Evolutionary conservation across 2,797 vertebrate species (phyloP).

Genomic region (Smutsia gigantea): DNA sequence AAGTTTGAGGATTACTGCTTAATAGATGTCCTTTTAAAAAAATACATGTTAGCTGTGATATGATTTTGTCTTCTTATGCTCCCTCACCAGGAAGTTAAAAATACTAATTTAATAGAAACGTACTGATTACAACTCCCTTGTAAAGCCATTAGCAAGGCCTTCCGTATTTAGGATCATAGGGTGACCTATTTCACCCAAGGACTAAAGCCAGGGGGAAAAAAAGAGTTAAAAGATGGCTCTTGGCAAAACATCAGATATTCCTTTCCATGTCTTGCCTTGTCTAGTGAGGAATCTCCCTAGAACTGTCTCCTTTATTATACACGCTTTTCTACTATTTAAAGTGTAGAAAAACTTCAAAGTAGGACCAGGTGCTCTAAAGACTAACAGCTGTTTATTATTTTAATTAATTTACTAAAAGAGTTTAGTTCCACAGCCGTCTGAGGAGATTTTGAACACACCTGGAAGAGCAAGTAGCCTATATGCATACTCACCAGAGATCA

Average conservation of each 20-base stretch:
- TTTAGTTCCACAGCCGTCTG: not conserved
- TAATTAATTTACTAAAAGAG: slow-evolving; percentile 13
- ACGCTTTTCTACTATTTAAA: slow-evolving; percentile 71
- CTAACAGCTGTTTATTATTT: slow-evolving; percentile 3
- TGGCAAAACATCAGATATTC: slow-evolving; percentile 78
- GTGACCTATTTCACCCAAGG: slow-evolving; percentile 64
- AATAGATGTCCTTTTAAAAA: not conserved
- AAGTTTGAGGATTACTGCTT: not conserved
- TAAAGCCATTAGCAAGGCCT: not conserved
- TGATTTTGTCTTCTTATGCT: slow-evolving; percentile 28
- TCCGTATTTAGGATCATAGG: slow-evolving; percentile 28
- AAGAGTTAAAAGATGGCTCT: slow-evolving; percentile 78
- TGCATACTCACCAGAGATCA: not conserved
- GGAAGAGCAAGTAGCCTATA: not conserved
- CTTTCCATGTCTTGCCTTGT: slow-evolving; percentile 78
- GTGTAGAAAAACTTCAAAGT: slow-evolving; percentile 74
- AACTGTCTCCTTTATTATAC: slow-evolving; percentile 82
- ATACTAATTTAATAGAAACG: slow-evolving; percentile 36
- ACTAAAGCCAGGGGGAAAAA: slow-evolving; percentile 28
- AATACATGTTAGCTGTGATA: not conserved
- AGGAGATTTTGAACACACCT: not conserved
- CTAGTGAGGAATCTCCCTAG: slow-evolving; percentile 71
- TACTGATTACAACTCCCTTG: not conserved
- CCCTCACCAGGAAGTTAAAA: slow-evolving; percentile 40
- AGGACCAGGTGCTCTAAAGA: slow-evolving; percentile 5